Evolutionary conservation across 2,113 vertebrate species (phyloP), one percentile per base, ranked within the genome.

Genomic region (Salvelinus alpinus): DNA sequence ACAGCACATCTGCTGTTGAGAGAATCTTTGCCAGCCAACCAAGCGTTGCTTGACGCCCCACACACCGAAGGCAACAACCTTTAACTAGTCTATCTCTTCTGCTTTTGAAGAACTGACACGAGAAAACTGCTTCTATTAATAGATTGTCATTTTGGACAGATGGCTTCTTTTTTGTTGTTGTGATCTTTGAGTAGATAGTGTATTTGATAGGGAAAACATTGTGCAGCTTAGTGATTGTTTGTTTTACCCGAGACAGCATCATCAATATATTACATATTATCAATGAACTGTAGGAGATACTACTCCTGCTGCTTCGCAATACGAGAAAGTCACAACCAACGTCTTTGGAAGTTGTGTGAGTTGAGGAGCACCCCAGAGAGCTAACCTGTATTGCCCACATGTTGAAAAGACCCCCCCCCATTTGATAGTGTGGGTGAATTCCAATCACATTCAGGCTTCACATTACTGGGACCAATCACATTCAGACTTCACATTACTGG

Each of bases 1-100:
- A 64, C 54, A 74, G 74, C 70, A 78, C 80, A 77, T 85, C 85
- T 85, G 75, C 78, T 62, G 57, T 44, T 38, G 24, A 57, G n/a
- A 62, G 57, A 25, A 25, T 11, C 12, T 4, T 65, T 13, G 1
- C 59, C 13, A 9, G 24, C n/a, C 34, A 62, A 9, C 9, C 38
- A 34, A n/a, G 68, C 34, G 24, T 70, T 70, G 68, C 11, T 16
- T 24, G 48, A 25, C 81, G 73, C 76, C 47, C 44, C 51, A 13
- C 59, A 24, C 38, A 80, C 29, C 72, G 72, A 54, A 5, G 48
- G 16, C 48, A 18, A 74, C 64, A 79, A 81, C 79, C 85, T 76
- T 71, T 78, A 54, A 4, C 51, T 18, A 18, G 51, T 4, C 4
- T 18, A 62, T n/a, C 59, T 62, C 7, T 70, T 70, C n/a, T 68